phyloP scores from a whole-genome alignment of 1,140 invertebrate genomes.

The Drosophila tropicalis region DNA sequence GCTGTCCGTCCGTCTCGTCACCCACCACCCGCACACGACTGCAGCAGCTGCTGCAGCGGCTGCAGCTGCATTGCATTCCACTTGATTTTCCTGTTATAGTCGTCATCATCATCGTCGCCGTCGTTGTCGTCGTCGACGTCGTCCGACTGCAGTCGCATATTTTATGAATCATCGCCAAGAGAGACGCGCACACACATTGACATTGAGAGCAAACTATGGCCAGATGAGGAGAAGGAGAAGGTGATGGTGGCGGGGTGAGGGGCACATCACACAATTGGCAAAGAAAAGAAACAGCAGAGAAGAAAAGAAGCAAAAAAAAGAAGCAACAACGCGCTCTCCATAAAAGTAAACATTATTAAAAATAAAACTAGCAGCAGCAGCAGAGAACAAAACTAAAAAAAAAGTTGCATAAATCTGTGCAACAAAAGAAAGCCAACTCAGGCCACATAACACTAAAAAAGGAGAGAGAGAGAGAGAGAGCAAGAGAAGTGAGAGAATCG shows the following conservation, averaged over 20 bases:
- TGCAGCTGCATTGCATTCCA: slow-evolving; percentile 70
- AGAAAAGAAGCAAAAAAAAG: slow-evolving; percentile 39
- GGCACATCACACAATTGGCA: slow-evolving; percentile 5
- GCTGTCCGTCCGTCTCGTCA: slow-evolving; percentile 40
- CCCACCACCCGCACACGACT: slow-evolving; percentile 21
- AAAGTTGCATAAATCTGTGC: slow-evolving; percentile 74
- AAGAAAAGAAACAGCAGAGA: slow-evolving; percentile 4
- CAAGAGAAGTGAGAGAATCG: slow-evolving; percentile 15
- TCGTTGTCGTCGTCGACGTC: slow-evolving; percentile 1
- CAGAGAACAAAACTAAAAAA: slow-evolving; percentile 23
- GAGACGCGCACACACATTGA: slow-evolving; percentile 67
- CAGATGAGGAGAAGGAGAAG: slow-evolving; percentile 34
- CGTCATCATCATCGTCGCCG: slow-evolving; percentile 27
- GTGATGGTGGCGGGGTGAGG: not conserved
- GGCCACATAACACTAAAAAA: slow-evolving; percentile 36
- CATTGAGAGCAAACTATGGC: slow-evolving; percentile 58
- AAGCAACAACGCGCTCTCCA: slow-evolving; percentile 27
- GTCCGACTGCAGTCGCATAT: slow-evolving; percentile 59
- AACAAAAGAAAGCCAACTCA: slow-evolving; percentile 55
- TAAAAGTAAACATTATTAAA: slow-evolving; percentile 55
- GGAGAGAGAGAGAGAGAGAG: slow-evolving; percentile 9
- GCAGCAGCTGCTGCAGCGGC: slow-evolving; percentile 56
- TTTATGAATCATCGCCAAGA: slow-evolving; percentile 73
- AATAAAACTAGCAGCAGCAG: slow-evolving; percentile 52
- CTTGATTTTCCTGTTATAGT: slow-evolving; percentile 77